Evolutionary conservation across 53 echinoderm and acorn worm species (phyloP), one percentile per base, ranked within the genome.

Genomic region (Zoroaster sp.): DNA sequence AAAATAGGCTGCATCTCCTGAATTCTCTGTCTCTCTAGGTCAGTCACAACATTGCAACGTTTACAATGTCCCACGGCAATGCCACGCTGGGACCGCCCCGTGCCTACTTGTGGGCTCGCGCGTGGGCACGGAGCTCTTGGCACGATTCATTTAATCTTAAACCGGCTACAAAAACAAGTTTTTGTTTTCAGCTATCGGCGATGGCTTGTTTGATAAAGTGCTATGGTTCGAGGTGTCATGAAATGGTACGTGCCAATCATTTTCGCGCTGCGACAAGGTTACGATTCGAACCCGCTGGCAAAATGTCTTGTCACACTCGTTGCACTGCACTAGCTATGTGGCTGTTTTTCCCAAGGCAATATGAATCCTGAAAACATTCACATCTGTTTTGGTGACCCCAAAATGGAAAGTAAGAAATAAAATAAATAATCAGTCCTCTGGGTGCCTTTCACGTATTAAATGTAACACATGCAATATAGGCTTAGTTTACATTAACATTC

Each of bases 31-130:
- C 75, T 33, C 49, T 46, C 38, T 33, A 28, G 14, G 15, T 37
- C 81, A 66, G 66, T 81, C 66, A 81, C 81, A 81, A 66, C 66
- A 42, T 13, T 41, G 9, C 66, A 32, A 18, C 80, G 65, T 39
- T 23, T 65, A 23, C 28, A 32, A 67, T 17, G 67, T 21, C 81
- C 81, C 66, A 8, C 40, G 20, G 4, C 78, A 78, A 0, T 53
- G 78, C 35, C 78, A 38, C 36, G 40, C 15, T 11, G 13, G 41
- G 28, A 78, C 63, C 59, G 63, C 78, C 78, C 51, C 36, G 36
- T 8, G 78, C 54, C 35, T 8, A 20, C 4, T 17, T 41, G 73
- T n/a, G 7, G 52, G 78, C 39, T 3, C 59, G 54, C 55, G 43
- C 55, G 78, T 31, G 55, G 14, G 35, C 52, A 9, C n/a, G 6